Conservation (phyloP, 1,140 invertebrate species). For the Eumaeus atala region DNA sequence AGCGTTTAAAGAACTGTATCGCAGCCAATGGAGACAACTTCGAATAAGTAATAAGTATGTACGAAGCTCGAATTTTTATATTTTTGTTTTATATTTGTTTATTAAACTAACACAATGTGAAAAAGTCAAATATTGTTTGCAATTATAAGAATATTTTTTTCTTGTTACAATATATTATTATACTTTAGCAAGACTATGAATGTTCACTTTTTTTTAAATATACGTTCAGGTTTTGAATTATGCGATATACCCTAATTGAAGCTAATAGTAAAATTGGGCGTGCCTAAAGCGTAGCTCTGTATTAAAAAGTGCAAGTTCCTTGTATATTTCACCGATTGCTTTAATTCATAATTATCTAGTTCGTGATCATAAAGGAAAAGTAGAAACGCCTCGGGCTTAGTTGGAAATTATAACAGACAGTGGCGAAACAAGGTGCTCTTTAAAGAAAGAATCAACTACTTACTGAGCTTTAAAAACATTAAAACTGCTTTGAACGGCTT, state of each 20-base stretch:
- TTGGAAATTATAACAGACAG: conserved; percentile 32
- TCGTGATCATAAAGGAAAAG: conserved; percentile 35
- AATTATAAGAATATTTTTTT: too few relatives aligned
- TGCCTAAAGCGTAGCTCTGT: neutral
- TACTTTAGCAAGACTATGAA: too few relatives aligned
- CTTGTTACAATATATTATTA: too few relatives aligned
- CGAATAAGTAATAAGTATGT: too few relatives aligned
- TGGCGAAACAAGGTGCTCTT: conserved; percentile 32
- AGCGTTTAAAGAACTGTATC: too few relatives aligned
- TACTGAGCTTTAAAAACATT: conserved; percentile 41
- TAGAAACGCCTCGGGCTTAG: conserved; percentile 26
- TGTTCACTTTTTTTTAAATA: too few relatives aligned
- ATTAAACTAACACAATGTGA: too few relatives aligned
- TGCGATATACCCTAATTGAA: neutral
- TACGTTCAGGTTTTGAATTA: too few relatives aligned
- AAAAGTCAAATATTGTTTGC: too few relatives aligned
- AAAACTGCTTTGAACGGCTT: conserved; percentile 23
- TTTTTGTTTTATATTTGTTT: too few relatives aligned
- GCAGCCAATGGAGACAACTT: too few relatives aligned
- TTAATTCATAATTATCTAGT: conserved; percentile 21
- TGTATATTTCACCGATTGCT: conserved; percentile 10
- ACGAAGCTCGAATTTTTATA: too few relatives aligned
- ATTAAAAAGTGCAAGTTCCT: conserved; percentile 2
- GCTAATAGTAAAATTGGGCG: neutral
- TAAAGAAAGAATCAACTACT: conserved; percentile 55